Evolutionary conservation across 2,113 vertebrate genomes (phyloP).

Genomic region (Engystomops pustulosus): DNA sequence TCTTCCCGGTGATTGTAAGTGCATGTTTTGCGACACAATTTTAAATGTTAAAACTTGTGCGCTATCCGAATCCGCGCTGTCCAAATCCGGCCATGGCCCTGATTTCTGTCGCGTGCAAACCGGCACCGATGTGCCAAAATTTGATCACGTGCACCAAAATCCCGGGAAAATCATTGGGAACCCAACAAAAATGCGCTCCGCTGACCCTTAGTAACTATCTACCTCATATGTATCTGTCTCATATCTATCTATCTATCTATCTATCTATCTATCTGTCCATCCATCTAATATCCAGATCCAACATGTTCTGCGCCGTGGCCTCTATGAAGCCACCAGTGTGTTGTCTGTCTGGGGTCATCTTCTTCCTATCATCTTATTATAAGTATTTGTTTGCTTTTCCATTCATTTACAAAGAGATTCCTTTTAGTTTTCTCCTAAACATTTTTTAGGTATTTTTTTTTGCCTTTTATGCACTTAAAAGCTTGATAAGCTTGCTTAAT

Average conservation of each 20-base stretch:
- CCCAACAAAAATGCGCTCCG: too few relatives aligned
- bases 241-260: conserved; percentile 28
- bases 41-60: too few relatives aligned
- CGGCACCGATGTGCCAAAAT: too few relatives aligned
- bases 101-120: too few relatives aligned
- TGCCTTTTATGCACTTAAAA: conserved; percentile 50
- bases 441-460: conserved; percentile 29
- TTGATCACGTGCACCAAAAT: too few relatives aligned
- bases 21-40: too few relatives aligned
- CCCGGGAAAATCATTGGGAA: too few relatives aligned
- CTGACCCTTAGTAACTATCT: too few relatives aligned
- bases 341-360: background rate
- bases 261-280: conserved; percentile 11
- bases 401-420: conserved; percentile 18
- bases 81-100: too few relatives aligned
- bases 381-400: conserved; percentile 7
- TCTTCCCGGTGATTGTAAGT: too few relatives aligned
- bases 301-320: background rate
- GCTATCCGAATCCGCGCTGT: too few relatives aligned
- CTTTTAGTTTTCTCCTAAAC: conserved; percentile 24
- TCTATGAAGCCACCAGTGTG: background rate
- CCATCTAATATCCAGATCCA: background rate
- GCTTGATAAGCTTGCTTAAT: conserved; percentile 51
- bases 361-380: background rate
- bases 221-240: background rate